Evolutionary conservation across 2,888 invertebrate species (phyloP), one percentile per base, ranked within the genome.

Genomic region (Anorthoa munda): DNA sequence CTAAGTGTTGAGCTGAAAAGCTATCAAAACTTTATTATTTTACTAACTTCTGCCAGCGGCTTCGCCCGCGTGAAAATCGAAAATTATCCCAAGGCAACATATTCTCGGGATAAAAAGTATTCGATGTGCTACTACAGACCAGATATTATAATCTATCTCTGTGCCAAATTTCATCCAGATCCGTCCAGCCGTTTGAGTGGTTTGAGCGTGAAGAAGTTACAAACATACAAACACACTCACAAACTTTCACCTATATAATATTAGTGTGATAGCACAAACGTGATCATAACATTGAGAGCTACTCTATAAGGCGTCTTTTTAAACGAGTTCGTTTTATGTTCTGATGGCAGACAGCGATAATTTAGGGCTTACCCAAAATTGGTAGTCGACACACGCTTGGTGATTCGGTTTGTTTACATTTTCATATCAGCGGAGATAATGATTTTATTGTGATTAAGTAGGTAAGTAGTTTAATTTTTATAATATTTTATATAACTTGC

Each of bases 271-370:
- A 13, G 23, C 26, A 0, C n/a, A 77, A 58, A 51, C 45, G 17
- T 46, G 7, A 51, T 51, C 58, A 31, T 66, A 51, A 58, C n/a
- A 53, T 55, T 31, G 31, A 55, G 31, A 39, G 39, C n/a, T 77
- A 46, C 13, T 76, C 76, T 66, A 39, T 15, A 46, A 31, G 56
- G 45, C 21, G 45, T 13, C 18, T 26, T 58, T 74, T 31, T 17
- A 45, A 67, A 50, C 17, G 23, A 51, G 15, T 46, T 58, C 4
- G 17, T 7, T 55, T 77, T 60, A 72, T 51, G 21, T 5, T 18
- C 59, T 53, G 75, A 74, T 74, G 11, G 64, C 21, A 74, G 21
- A 64, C 56, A 13, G 7, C 12, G 75, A 75, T 75, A 45, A 48
- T 31, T 59, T 13, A 5, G 26, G 12, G 21, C 21, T 45, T 39